Evolutionary conservation across 1,140 invertebrate species (phyloP).

Genomic region (Pseudomyrmex sp.): DNA sequence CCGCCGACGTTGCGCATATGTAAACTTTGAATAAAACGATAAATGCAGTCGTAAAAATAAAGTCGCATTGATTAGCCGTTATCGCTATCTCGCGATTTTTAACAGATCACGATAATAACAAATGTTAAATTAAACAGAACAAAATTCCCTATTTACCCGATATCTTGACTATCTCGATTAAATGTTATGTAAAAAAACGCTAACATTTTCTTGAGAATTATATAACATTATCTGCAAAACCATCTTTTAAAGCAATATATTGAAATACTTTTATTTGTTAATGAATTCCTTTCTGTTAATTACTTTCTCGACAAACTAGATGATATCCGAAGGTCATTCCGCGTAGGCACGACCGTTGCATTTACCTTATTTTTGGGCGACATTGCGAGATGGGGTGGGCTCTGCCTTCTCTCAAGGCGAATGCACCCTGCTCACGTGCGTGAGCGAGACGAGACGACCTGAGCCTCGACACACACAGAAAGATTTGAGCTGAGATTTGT

Average conservation of each 20-base stretch:
- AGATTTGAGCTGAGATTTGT: neutral
- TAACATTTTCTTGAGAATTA: neutral
- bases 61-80: neutral
- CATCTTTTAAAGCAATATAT: too few relatives aligned
- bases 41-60: neutral
- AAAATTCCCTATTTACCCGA: neutral
- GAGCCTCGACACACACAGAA: conserved; percentile 23
- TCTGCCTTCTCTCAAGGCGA: conserved; percentile 32
- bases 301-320: neutral
- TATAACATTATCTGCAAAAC: too few relatives aligned
- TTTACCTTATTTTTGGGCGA: conserved; percentile 77
- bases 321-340: neutral
- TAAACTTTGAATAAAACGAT: too few relatives aligned
- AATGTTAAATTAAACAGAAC: neutral
- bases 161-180: neutral
- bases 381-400: conserved; percentile 53
- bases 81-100: neutral
- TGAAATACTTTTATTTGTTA: too few relatives aligned
- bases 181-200: neutral
- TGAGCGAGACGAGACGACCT: conserved; percentile 40
- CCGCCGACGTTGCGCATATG: too few relatives aligned
- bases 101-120: neutral
- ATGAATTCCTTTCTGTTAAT: too few relatives aligned
- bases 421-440: conserved; percentile 55
- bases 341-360: neutral